Conservation (phyloP, 2,113 vertebrate genomes). For the Lepus timidus region DNA sequence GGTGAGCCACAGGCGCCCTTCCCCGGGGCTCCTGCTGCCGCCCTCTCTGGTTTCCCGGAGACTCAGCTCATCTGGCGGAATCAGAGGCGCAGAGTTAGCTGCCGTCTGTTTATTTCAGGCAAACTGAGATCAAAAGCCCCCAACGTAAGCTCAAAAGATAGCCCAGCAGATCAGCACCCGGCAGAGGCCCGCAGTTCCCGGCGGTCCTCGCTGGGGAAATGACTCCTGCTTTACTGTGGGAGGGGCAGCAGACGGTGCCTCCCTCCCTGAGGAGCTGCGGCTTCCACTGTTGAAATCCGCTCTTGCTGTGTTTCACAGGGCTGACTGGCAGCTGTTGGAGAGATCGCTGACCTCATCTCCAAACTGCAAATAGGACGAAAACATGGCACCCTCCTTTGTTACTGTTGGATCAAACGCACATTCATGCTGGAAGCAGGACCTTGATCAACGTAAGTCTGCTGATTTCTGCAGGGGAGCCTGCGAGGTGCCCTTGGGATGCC, state of each 20-base stretch:
- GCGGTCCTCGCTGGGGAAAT: too few relatives aligned
- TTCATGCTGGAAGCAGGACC: background rate
- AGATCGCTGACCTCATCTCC: background rate
- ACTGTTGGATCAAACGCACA: background rate
- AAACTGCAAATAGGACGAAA: background rate
- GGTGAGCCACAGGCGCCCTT: accelerated
- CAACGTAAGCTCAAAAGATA: slow-evolving; percentile 65
- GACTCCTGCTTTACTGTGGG: slow-evolving; percentile 45
- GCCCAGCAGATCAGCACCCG: slow-evolving; percentile 73
- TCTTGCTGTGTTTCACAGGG: slow-evolving; percentile 38
- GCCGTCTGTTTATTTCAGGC: slow-evolving; percentile 64
- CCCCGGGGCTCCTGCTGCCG: accelerated
- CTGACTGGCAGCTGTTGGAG: slow-evolving; percentile 34
- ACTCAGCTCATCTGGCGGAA: background rate
- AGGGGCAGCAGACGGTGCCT: slow-evolving; percentile 53
- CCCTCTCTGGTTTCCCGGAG: background rate
- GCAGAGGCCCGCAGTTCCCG: slow-evolving; percentile 58
- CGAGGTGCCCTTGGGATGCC: too few relatives aligned
- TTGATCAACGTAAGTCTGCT: background rate
- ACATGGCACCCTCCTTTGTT: background rate
- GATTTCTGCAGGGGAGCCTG: too few relatives aligned
- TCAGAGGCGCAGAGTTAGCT: background rate
- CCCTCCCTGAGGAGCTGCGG: slow-evolving; percentile 53
- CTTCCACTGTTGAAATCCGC: slow-evolving; percentile 63
- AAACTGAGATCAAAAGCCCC: slow-evolving; percentile 75